Evolutionary conservation across 2,113 vertebrate species (phyloP).

Genomic region (Seriola rivoliana): DNA sequence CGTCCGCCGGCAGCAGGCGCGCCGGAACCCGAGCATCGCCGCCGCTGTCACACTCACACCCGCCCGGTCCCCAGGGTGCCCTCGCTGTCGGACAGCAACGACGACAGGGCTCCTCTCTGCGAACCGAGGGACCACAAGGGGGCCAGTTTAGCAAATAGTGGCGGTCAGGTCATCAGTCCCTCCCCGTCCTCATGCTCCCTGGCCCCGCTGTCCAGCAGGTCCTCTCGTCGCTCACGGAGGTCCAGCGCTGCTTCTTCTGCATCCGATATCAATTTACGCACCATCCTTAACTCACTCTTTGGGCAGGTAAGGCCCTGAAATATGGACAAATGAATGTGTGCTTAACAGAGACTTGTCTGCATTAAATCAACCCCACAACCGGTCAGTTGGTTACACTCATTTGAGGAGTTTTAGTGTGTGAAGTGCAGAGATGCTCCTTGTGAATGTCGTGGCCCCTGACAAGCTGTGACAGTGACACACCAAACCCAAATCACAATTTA

Average conservation of each 20-base stretch:
- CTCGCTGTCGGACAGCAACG: slow-evolving; percentile 79
- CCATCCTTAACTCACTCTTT: slow-evolving; percentile 94
- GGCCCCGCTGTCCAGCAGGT: slow-evolving; percentile 82
- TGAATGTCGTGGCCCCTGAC: not conserved
- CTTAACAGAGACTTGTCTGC: not conserved
- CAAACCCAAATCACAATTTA: not conserved
- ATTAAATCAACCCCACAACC: not conserved
- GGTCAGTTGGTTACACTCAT: not conserved
- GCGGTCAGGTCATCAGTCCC: slow-evolving; percentile 68
- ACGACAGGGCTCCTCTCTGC: slow-evolving; percentile 79
- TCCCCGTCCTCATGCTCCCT: slow-evolving; percentile 82
- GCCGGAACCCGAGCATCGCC: slow-evolving; percentile 56
- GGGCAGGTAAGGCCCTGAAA: slow-evolving; percentile 91
- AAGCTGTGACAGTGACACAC: slow-evolving; percentile 10
- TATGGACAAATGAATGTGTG: not conserved
- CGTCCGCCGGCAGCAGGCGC: slow-evolving; percentile 35
- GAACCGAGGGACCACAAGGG: slow-evolving; percentile 63
- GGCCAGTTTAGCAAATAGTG: slow-evolving; percentile 44
- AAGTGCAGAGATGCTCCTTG: not conserved
- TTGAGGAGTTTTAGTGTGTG: not conserved
- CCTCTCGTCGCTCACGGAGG: slow-evolving; percentile 84
- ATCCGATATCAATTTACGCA: slow-evolving; percentile 88
- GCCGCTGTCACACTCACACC: slow-evolving; percentile 64
- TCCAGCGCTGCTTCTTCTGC: slow-evolving; percentile 84
- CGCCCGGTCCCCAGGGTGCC: slow-evolving; percentile 74